Evolutionary conservation across 2,888 invertebrate species (phyloP), one percentile per base, ranked within the genome.

Genomic region (Drosophila mayaguana): DNA sequence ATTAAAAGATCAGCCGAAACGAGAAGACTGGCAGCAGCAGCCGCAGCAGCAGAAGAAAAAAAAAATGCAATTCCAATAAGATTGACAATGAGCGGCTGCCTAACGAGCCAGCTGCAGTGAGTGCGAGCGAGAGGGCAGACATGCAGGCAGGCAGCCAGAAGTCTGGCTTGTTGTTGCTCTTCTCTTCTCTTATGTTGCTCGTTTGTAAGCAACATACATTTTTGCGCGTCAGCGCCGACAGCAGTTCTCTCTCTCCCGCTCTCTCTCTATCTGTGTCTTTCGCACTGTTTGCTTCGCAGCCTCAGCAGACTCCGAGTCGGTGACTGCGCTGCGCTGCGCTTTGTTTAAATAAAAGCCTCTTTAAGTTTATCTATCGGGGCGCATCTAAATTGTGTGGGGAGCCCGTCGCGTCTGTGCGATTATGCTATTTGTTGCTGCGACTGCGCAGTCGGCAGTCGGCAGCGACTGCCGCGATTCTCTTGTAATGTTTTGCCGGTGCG

Each of bases 311-410:
- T 45, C 53, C 43, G 63, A 56, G 64, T 53, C 45, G 54, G n/a
- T 36, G 61, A 72, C 72, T 75, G 64, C 64, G 65, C 85, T 75
- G 64, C 60, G 60, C 85, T 79, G 83, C 87, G 83, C 83, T 86
- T 87, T 86, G 88, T 87, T 83, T 87, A 87, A 87, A 84, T 89
- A 89, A 89, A 89, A 90, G 90, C 89, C 85, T 87, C 89, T 88
- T 89, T 89, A 89, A 83, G 90, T 90, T 90, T 89, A 89, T 89
- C 89, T 90, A 88, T 87, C 79, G 83, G 79, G 75, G 87, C 86
- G 89, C 89, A 89, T 89, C 89, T 89, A 89, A 89, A 89, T 89
- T 90, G 90, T 89, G 88, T 76, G 80, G 76, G 66, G 75, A 78
- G 72, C 69, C 56, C 68, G 70, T 73, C 65, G 64, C 59, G 38